A percentile compares a stretch with the other conserved stretches of the same genome.
These are phyloP conservation scores for Thunnus maccoyii DNA, from an alignment of 2,113 vertebrate genomes.

Conservation along the genomic window DNA sequence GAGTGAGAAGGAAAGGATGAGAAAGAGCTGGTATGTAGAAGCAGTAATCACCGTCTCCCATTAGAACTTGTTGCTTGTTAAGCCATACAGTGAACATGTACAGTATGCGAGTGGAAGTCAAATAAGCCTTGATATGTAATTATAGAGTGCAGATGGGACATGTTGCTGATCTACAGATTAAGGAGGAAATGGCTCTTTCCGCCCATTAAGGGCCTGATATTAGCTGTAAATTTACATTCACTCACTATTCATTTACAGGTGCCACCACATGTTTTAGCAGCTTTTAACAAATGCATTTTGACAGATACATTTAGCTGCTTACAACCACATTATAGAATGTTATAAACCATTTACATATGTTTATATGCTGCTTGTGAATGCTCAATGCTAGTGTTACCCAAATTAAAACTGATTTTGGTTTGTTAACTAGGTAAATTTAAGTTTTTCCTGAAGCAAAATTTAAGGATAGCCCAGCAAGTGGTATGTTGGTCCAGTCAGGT, in stretches of 20 bases:
- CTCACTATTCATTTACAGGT: not conserved
- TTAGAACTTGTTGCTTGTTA: not conserved
- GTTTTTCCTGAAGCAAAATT: not conserved
- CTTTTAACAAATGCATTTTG: not conserved
- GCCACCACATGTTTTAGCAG: not conserved
- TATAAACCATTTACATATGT: too few relatives aligned
- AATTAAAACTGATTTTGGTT: not conserved
- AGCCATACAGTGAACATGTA: not conserved
- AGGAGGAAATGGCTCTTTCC: not conserved
- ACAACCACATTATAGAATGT: too few relatives aligned
- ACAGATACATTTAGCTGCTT: too few relatives aligned
- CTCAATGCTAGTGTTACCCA: too few relatives aligned
- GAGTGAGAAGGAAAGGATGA: not conserved
- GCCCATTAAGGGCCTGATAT: not conserved
- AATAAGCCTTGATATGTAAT: constrained; percentile 25
- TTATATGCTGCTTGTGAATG: too few relatives aligned
- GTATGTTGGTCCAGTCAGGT: not conserved
- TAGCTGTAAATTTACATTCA: constrained; percentile 14
- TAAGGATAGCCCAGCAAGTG: not conserved
- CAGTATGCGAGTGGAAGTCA: not conserved
- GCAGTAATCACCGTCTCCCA: not conserved
- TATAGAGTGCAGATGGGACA: constrained; percentile 27
- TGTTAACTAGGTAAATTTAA: too few relatives aligned
- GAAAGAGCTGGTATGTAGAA: not conserved
- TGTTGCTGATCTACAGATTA: constrained; percentile 19